Evolutionary conservation across 2,113 vertebrate species (phyloP), one percentile per base, ranked within the genome.

Genomic region (Furnarius figulus): DNA sequence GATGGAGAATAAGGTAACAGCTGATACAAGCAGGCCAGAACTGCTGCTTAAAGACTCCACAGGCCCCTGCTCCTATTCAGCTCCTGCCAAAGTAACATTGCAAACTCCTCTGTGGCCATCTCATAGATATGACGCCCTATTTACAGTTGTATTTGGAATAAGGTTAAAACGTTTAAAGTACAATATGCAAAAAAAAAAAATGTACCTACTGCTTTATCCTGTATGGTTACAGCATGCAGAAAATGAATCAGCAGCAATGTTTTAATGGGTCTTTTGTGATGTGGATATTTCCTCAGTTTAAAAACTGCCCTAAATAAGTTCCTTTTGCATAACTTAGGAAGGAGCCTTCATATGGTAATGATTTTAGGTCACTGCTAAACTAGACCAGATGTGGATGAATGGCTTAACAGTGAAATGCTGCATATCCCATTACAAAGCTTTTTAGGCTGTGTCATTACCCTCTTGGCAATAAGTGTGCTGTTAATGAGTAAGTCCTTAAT

Each of bases 341-440:
- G 39, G 63, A 94, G 25, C 33, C 53, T 56, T 94, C 92, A 92
- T 90, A 86, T 0, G 17, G 90, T 88, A 88, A 91, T 96, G 95
- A 92, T 96, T 97, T 93, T 90, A 77, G 93, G 72, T 93, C 82
- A 75, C 39, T 95, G 85, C 47, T 96, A 96, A 97, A 17, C 79
- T 92, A 83, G 72, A 96, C 93, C 95, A 97, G 93, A 96, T 96
- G 95, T 86, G 77, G 37, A 70, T 84, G 83, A 91, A 85, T 74
- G 67, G 59, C 84, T 96, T 87, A 85, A 55, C 35, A 80, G 89
- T 91, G 84, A 95, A 96, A 93, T 65, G 63, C 67, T 93, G 87
- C 68, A 31, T 95, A 92, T 96, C 84, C 50, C 22, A 78, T 97
- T 97, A 96, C 85, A 94, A 92, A 94, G 85, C 68, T 77, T 94